Evolutionary conservation across 2,888 invertebrate genomes (phyloP), one percentile per base, ranked within the genome.

Genomic region (Dilophus febrilis): DNA sequence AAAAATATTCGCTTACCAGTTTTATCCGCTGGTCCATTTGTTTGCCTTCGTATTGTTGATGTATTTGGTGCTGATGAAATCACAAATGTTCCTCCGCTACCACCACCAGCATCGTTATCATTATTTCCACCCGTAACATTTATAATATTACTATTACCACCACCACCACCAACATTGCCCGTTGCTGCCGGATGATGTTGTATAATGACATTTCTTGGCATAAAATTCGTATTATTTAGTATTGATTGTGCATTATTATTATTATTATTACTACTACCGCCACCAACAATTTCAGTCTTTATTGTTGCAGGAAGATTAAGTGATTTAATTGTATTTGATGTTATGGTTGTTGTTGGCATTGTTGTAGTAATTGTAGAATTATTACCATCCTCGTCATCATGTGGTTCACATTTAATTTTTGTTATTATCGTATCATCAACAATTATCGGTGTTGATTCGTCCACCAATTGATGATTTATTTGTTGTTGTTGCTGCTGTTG

Each of bases 271-370:
- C n/a, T n/a, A n/a, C n/a, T n/a, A n/a, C n/a, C n/a, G n/a, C n/a
- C n/a, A n/a, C n/a, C n/a, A 35, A 44, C 40, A 26, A 44, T 42
- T 39, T 45, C 40, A 36, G 40, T 40, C 36, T 40, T 40, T 27
- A 40, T 36, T n/a, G n/a, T n/a, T 16, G 37, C 28, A 32, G 40
- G 32, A 36, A 37, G 36, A 22, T 36, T 22, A 27, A 6, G 32
- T 19, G 41, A 32, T 38, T 42, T 38, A 16, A 41, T 40, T 17
- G 46, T 55, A 27, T 28, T 56, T n/a, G n/a, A n/a, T n/a, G n/a
- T n/a, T n/a, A n/a, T n/a, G 33, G 60, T 50, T 58, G 57, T 54
- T 10, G 58, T 49, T 36, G 58, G 53, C 47, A 58, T 54, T 41
- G 57, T 54, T 44, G 57, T 52, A 13, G 55, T 48, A 3, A n/a